Conservation (phyloP, 2,797 vertebrate genomes). For the Tokudaia tokunoshimensis region DNA sequence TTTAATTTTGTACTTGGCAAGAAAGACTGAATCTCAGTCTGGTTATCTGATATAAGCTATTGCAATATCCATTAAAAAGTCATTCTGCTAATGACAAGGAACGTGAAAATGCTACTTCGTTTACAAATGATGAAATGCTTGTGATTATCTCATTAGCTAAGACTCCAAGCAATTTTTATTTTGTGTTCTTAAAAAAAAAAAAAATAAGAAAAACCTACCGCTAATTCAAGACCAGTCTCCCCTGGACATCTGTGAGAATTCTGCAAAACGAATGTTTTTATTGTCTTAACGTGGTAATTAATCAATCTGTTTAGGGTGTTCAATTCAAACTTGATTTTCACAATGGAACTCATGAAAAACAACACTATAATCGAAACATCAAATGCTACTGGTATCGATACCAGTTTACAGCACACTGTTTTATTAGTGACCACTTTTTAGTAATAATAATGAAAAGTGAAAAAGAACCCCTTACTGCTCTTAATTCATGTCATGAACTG, state of each 20-base stretch:
- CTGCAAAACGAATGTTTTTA: slow-evolving; percentile 58
- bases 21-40: slow-evolving; percentile 73
- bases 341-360: slow-evolving; percentile 44
- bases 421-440: slow-evolving; percentile 18
- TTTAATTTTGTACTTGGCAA: slow-evolving; percentile 81
- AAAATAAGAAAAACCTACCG: neutral
- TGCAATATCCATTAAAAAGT: slow-evolving; percentile 82
- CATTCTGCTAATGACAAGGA: slow-evolving; percentile 82
- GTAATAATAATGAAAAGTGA: neutral
- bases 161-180: slow-evolving; percentile 64
- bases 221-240: slow-evolving; percentile 72
- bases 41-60: slow-evolving; percentile 79
- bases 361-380: slow-evolving; percentile 14
- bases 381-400: neutral
- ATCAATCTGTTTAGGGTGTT: slow-evolving; percentile 47
- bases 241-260: slow-evolving; percentile 53
- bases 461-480: neutral
- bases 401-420: slow-evolving; percentile 4
- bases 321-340: slow-evolving; percentile 53
- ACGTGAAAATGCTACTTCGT: slow-evolving; percentile 70
- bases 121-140: slow-evolving; percentile 76
- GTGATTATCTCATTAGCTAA: slow-evolving; percentile 77
- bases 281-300: slow-evolving; percentile 40
- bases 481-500: neutral
- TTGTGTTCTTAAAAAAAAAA: slow-evolving; percentile 29